Conservation (phyloP, 2,888 invertebrate species). For the Celastrina argiolus region DNA sequence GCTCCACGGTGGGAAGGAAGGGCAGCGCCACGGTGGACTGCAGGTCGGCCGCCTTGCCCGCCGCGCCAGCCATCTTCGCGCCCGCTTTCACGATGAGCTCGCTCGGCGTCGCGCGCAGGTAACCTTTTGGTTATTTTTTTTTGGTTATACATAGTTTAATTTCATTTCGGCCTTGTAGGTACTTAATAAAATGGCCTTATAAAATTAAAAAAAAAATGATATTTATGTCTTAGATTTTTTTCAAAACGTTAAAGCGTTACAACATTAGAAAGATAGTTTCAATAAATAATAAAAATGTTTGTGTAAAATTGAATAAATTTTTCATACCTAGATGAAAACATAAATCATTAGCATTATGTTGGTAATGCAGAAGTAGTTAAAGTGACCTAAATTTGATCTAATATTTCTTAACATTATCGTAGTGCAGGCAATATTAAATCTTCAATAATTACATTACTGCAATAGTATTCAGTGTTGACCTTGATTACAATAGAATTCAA, state of each 20-base stretch:
- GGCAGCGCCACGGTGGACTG: constrained; percentile 79
- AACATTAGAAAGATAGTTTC: no score
- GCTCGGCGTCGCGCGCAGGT: constrained; percentile 77
- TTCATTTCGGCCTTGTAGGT: no score
- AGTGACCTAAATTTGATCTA: not conserved
- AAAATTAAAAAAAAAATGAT: no score
- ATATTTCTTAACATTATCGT: not conserved
- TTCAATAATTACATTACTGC: not conserved
- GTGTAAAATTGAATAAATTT: no score
- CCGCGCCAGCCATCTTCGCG: constrained; percentile 67
- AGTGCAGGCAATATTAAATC: not conserved
- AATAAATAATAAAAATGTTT: no score
- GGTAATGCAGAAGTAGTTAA: not conserved
- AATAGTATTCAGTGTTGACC: not conserved
- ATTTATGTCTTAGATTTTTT: no score
- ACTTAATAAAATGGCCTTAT: no score
- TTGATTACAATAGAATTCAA: not conserved
- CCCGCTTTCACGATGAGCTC: constrained; percentile 79
- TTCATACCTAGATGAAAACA: no score
- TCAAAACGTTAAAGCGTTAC: no score
- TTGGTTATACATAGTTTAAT: no score
- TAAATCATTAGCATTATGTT: no score
- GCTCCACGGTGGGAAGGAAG: constrained; percentile 77
- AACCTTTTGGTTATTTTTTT: constrained; percentile 49
- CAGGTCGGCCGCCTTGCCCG: constrained; percentile 61